Percentiles rank a stretch among this genome's conserved stretches.
Conservation (phyloP, 2,888 invertebrate species). For the Lasioglossum leucozonium region DNA sequence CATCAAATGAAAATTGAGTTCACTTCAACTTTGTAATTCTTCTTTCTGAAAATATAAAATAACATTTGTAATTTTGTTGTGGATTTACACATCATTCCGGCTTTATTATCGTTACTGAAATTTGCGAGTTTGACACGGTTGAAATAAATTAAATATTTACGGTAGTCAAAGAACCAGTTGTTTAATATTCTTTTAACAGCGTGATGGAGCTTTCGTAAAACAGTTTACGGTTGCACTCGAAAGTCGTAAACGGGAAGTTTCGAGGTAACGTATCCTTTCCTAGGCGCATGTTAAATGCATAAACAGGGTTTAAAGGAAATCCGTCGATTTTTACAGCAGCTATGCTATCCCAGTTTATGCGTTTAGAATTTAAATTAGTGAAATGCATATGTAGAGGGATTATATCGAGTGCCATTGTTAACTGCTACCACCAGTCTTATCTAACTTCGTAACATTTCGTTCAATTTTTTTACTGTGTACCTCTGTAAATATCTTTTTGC, state of each 20-base stretch:
- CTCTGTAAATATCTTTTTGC: neutral
- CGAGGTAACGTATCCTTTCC: neutral
- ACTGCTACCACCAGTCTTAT: neutral
- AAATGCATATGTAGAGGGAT: neutral
- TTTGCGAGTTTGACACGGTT: neutral
- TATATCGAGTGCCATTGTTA: neutral
- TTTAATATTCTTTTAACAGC: neutral
- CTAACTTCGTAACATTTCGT: neutral
- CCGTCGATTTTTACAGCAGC: neutral
- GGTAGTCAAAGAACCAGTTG: neutral
- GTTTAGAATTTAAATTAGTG: neutral
- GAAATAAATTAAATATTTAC: neutral
- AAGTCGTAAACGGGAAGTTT: constrained; percentile 4
- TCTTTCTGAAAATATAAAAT: neutral
- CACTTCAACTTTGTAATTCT: neutral
- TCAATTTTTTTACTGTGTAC: neutral
- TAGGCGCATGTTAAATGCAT: neutral
- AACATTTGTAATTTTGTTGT: too few relatives aligned
- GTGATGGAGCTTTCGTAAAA: neutral
- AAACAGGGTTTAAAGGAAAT: neutral
- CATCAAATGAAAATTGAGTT: neutral
- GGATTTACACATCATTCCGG: neutral
- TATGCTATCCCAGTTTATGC: neutral
- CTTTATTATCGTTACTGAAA: neutral
- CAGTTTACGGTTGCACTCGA: neutral